Evolutionary conservation across 2,113 vertebrate species (phyloP).

Genomic region (Cricetomys ansorgei): DNA sequence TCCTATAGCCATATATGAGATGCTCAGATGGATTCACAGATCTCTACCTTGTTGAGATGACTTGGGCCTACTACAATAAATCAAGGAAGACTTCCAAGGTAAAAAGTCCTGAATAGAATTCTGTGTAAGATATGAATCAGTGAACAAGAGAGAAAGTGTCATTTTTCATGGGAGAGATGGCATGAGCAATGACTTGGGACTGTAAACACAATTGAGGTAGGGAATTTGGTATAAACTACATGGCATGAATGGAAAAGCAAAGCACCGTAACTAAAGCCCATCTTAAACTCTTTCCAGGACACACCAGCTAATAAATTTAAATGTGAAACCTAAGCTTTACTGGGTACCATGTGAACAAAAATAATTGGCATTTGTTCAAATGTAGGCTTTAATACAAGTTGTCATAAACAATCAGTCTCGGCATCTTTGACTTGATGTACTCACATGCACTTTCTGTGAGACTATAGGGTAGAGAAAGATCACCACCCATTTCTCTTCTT

Average conservation of each 20-base stretch:
- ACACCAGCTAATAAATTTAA: neutral
- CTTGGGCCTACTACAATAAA: neutral
- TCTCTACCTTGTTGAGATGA: neutral
- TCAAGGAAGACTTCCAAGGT: neutral
- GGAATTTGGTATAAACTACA: conserved; percentile 31
- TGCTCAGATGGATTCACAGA: neutral
- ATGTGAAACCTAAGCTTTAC: conserved; percentile 23
- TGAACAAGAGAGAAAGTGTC: neutral
- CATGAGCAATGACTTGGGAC: neutral
- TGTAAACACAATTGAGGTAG: neutral
- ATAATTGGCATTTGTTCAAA: neutral
- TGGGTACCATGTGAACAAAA: neutral
- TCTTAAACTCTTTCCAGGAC: neutral
- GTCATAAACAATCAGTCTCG: neutral
- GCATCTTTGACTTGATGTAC: neutral
- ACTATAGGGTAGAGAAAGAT: neutral
- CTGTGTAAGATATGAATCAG: neutral
- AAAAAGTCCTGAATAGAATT: neutral
- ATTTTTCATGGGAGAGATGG: neutral
- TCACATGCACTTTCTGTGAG: neutral
- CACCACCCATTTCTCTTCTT: neutral
- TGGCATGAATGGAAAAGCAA: conserved; percentile 1
- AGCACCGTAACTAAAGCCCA: neutral
- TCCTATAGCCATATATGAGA: neutral
- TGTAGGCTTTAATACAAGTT: conserved; percentile 15